Evolutionary conservation across 2,797 vertebrate species (phyloP).

Genomic region (Channallabes apus): DNA sequence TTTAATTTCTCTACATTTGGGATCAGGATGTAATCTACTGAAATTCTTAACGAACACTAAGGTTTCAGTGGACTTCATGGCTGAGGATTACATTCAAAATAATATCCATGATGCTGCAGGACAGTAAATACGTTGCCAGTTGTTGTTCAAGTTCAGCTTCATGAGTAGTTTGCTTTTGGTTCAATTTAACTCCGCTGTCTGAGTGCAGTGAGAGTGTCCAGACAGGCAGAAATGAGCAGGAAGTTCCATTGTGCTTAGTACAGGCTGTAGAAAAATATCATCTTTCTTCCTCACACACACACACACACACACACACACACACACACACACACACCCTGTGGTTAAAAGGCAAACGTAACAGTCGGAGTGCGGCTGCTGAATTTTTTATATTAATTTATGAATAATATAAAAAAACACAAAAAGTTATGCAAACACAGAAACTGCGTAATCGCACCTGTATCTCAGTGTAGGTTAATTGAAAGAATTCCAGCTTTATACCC

Average conservation of each 20-base stretch:
- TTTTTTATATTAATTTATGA: background rate
- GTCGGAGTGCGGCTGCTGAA: background rate
- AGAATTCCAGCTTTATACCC: background rate
- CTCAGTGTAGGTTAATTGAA: background rate
- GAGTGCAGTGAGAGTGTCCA: background rate
- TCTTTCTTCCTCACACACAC: background rate
- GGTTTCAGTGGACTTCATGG: background rate
- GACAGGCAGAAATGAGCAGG: background rate
- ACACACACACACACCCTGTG: background rate
- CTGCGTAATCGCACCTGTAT: background rate
- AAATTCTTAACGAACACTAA: background rate
- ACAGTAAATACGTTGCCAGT: background rate
- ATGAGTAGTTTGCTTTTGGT: background rate
- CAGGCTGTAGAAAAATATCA: background rate
- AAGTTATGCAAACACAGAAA: background rate
- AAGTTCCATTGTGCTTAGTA: background rate
- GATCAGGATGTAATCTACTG: conserved; percentile 23
- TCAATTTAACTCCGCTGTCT: background rate
- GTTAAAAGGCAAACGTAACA: background rate
- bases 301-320: background rate
- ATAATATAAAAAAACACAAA: background rate
- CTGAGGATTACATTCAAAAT: background rate
- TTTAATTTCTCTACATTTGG: conserved; percentile 23
- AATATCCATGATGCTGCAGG: background rate
- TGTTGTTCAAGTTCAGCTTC: background rate